phyloP scores from a whole-genome alignment of 2,888 invertebrate species.

The Bellardia pandia region DNA sequence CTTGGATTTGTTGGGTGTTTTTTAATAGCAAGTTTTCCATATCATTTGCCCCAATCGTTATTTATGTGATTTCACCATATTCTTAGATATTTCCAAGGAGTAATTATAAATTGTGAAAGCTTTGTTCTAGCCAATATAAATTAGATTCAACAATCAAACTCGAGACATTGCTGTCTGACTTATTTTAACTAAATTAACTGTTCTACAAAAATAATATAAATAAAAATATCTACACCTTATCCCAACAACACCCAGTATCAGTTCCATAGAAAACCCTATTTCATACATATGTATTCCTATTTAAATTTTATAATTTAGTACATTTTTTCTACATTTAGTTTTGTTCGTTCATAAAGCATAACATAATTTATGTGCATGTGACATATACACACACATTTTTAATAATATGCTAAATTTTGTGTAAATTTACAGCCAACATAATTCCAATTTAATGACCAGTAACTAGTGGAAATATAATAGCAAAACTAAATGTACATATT shows the following conservation, averaged over 20 bases:
- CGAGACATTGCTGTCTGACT: too few species aligned
- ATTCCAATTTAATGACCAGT: slow-evolving; percentile 74
- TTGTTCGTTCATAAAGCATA: slow-evolving; percentile 66
- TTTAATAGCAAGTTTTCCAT: too few species aligned
- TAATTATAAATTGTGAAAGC: too few species aligned
- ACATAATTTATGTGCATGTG: slow-evolving; percentile 68
- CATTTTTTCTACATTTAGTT: slow-evolving; percentile 16
- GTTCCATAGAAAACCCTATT: slow-evolving; percentile 40
- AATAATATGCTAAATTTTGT: slow-evolving; percentile 72
- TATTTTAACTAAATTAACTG: too few species aligned
- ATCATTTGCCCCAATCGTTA: too few species aligned
- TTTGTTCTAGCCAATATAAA: too few species aligned
- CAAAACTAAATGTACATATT: not conserved
- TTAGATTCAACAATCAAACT: too few species aligned
- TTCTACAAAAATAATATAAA: too few species aligned
- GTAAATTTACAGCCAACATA: slow-evolving; percentile 73
- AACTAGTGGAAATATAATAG: slow-evolving; percentile 63
- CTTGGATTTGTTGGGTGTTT: too few species aligned
- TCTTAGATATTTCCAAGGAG: too few species aligned
- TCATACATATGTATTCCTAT: not conserved
- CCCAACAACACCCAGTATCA: slow-evolving; percentile 42
- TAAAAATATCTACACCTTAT: not conserved
- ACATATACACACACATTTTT: slow-evolving; percentile 54
- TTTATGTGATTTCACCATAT: too few species aligned
- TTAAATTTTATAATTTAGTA: slow-evolving; percentile 36